Percentiles rank a stretch among this genome's conserved stretches.
These are phyloP conservation scores for Molanna angustata DNA, from an alignment of 2,888 invertebrate species.

Conservation along the genomic window DNA sequence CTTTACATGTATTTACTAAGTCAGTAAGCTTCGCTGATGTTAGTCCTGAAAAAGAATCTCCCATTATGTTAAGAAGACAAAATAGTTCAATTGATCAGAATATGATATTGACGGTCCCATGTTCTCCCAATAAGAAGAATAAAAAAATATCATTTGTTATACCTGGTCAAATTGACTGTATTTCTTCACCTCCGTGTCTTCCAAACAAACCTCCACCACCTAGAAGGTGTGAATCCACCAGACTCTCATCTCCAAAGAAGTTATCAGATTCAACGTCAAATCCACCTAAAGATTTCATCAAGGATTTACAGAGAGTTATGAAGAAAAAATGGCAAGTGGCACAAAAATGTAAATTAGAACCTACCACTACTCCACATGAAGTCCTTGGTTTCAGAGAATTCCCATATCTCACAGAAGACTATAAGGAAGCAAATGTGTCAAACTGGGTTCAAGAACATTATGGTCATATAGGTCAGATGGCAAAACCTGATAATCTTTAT, in stretches of 20 bases:
- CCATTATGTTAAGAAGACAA: slow-evolving; percentile 41
- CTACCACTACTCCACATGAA: slow-evolving; percentile 86
- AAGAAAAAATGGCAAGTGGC: slow-evolving; percentile 92
- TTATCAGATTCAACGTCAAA: slow-evolving; percentile 68
- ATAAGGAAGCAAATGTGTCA: slow-evolving; percentile 79
- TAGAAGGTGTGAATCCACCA: slow-evolving; percentile 71
- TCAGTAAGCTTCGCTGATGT: slow-evolving; percentile 20
- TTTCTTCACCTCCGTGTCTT: slow-evolving; percentile 54
- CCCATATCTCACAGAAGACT: slow-evolving; percentile 65
- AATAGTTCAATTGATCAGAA: slow-evolving; percentile 59
- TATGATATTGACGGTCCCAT: slow-evolving; percentile 41
- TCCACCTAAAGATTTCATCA: slow-evolving; percentile 79
- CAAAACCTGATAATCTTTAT: slow-evolving; percentile 62
- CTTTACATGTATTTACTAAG: slow-evolving; percentile 3
- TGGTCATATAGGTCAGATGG: slow-evolving; percentile 49
- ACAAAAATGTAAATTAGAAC: slow-evolving; percentile 85
- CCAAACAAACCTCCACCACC: slow-evolving; percentile 70
- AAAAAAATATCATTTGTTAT: slow-evolving; percentile 68
- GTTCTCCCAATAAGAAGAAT: slow-evolving; percentile 48
- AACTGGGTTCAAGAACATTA: slow-evolving; percentile 91
- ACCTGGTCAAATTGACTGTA: slow-evolving; percentile 46
- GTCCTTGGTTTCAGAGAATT: slow-evolving; percentile 87
- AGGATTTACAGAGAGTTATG: slow-evolving; percentile 89
- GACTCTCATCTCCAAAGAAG: slow-evolving; percentile 74
- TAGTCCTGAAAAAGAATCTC: slow-evolving; percentile 34